These are phyloP conservation scores for Tachystola acroxantha DNA, from an alignment of 2,888 invertebrate species.

Conservation along the genomic window DNA sequence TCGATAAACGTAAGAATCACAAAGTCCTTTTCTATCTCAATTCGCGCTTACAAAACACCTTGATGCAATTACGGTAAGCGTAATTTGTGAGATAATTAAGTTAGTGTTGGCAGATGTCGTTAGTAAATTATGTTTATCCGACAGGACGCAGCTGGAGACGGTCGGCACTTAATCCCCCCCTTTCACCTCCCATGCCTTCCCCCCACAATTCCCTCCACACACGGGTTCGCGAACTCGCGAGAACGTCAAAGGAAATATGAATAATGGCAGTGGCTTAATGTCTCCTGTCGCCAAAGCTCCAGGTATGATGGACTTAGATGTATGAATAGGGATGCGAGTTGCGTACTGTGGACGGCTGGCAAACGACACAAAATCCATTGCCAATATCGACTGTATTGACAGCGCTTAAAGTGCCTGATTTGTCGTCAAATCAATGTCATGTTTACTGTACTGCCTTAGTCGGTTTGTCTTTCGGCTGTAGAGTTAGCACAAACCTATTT, in stretches of 20 bases:
- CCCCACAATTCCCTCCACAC: no score
- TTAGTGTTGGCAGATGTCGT: conserved; percentile 59
- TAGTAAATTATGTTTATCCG: conserved; percentile 67
- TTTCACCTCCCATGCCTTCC: not conserved
- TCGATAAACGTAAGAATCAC: no score
- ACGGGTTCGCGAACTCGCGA: conserved; percentile 39
- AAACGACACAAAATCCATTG: no score
- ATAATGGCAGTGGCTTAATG: conserved; percentile 45
- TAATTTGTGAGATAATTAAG: conserved; percentile 51
- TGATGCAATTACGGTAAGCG: conserved; percentile 30
- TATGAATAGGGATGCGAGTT: not conserved
- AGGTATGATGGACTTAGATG: conserved; percentile 2
- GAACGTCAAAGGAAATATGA: conserved; percentile 54
- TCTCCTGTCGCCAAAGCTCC: conserved; percentile 24
- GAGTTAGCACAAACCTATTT: no score
- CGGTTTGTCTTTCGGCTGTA: no score
- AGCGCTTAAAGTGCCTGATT: no score
- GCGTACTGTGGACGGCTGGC: no score
- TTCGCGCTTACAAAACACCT: conserved; percentile 2
- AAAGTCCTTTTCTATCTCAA: no score
- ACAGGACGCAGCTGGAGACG: conserved; percentile 57
- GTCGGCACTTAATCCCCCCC: conserved; percentile 49
- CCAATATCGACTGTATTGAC: no score
- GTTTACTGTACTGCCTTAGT: not conserved
- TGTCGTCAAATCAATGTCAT: not conserved